Conservation (phyloP, 2,113 vertebrate species). For the Platysteira castanea region DNA sequence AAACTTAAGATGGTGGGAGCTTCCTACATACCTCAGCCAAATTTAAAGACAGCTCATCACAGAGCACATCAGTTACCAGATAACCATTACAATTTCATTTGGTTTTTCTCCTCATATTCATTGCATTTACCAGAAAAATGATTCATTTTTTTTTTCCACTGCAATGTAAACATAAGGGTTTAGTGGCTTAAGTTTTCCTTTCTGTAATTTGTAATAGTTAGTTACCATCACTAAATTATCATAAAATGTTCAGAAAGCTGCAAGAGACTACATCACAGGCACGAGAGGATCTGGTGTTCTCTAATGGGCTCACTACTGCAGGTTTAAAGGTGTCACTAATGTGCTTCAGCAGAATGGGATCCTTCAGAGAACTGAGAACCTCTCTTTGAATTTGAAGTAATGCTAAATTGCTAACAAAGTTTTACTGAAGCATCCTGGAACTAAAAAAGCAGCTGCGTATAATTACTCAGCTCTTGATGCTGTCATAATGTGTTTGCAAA, state of each 20-base stretch:
- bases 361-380: background rate
- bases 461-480: background rate
- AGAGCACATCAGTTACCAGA: background rate
- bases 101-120: background rate
- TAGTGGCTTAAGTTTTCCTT: background rate
- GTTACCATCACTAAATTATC: background rate
- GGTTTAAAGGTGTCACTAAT: background rate
- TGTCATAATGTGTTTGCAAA: background rate
- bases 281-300: background rate
- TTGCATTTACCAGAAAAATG: background rate
- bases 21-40: background rate
- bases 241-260: background rate
- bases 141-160: background rate
- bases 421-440: background rate
- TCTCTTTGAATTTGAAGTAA: background rate
- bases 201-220: background rate
- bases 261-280: background rate
- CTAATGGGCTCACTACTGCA: background rate
- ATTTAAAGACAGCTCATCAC: background rate
- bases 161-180: background rate
- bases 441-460: background rate
- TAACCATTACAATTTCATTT: background rate
- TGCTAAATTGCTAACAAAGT: background rate
- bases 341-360: background rate
- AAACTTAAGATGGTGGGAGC: background rate